Percentiles rank a stretch among this genome's conserved stretches.
These are phyloP conservation scores for Scophthalmus maximus DNA, from an alignment of 2,113 vertebrate genomes.

Conservation along the genomic window DNA sequence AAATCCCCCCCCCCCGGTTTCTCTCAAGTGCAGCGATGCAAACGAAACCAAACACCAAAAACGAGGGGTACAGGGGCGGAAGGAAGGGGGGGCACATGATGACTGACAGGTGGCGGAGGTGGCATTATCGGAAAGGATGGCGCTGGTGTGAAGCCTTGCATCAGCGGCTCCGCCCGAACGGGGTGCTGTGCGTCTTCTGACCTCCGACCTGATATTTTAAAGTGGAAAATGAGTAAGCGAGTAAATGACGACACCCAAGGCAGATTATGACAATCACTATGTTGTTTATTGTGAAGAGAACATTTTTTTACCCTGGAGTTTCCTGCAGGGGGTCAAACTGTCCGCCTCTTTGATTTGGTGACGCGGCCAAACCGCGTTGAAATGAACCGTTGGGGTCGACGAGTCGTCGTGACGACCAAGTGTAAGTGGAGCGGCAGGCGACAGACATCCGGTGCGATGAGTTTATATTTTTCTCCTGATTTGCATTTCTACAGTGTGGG, in stretches of 20 bases:
- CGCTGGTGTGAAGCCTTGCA: slow-evolving; percentile 42
- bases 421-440: slow-evolving; percentile 1
- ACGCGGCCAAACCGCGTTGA: slow-evolving; percentile 21
- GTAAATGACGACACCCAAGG: slow-evolving; percentile 41
- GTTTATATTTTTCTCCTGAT: neutral
- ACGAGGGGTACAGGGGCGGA: slow-evolving; percentile 63
- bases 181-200: too few relatives aligned
- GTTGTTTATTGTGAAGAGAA: slow-evolving; percentile 65
- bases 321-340: neutral
- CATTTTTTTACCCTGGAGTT: slow-evolving; percentile 12
- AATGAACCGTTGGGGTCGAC: slow-evolving; percentile 24
- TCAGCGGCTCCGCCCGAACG: too few relatives aligned
- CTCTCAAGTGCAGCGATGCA: slow-evolving; percentile 63
- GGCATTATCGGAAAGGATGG: slow-evolving; percentile 38
- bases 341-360: slow-evolving; percentile 31
- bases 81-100: slow-evolving; percentile 71
- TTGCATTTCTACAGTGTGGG: slow-evolving; percentile 52
- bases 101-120: slow-evolving; percentile 79
- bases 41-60: slow-evolving; percentile 77
- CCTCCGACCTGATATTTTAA: too few relatives aligned
- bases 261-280: slow-evolving; percentile 9
- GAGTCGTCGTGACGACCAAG: slow-evolving; percentile 2
- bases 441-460: neutral
- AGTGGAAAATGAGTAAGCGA: neutral
- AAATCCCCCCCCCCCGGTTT: slow-evolving; percentile 64